phyloP scores from a whole-genome alignment of 2,113 vertebrate genomes.

The Sclerurus mexicanus region DNA sequence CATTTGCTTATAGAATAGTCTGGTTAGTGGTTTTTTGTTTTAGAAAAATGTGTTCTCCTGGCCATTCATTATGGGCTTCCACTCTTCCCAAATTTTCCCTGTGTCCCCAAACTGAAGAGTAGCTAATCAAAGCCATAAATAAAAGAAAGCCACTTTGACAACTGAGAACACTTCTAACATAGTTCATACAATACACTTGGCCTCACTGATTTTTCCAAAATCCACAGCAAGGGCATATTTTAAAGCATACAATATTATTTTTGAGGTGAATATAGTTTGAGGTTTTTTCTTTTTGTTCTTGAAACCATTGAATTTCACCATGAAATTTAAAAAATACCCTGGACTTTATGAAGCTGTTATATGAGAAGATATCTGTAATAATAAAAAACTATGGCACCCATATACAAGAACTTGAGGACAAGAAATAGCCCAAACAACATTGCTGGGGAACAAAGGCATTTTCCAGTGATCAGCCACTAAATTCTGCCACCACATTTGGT shows the following conservation, averaged over 20 bases:
- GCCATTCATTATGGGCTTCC: constrained; percentile 55
- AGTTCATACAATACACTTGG: background rate
- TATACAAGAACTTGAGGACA: background rate
- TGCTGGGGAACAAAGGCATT: background rate
- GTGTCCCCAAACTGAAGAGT: constrained; percentile 24
- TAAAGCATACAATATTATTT: background rate
- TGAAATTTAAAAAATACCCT: background rate
- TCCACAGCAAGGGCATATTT: background rate
- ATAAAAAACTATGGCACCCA: background rate
- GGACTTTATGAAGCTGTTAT: background rate
- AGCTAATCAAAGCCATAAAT: constrained; percentile 36
- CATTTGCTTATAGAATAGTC: constrained; percentile 46
- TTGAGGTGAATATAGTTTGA: background rate
- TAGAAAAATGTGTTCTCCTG: constrained; percentile 61
- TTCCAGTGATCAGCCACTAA: background rate
- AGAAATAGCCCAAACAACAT: background rate
- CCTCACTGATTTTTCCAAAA: background rate
- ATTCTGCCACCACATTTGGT: background rate
- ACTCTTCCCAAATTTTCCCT: constrained; percentile 46
- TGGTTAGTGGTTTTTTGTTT: constrained; percentile 33
- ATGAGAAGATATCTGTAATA: background rate
- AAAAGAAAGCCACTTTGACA: constrained; percentile 3
- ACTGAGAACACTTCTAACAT: background rate
- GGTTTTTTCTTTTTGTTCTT: background rate
- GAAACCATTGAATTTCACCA: background rate